Conservation (phyloP, 2,888 invertebrate genomes). For the Leptinotarsa rubiginosa region DNA sequence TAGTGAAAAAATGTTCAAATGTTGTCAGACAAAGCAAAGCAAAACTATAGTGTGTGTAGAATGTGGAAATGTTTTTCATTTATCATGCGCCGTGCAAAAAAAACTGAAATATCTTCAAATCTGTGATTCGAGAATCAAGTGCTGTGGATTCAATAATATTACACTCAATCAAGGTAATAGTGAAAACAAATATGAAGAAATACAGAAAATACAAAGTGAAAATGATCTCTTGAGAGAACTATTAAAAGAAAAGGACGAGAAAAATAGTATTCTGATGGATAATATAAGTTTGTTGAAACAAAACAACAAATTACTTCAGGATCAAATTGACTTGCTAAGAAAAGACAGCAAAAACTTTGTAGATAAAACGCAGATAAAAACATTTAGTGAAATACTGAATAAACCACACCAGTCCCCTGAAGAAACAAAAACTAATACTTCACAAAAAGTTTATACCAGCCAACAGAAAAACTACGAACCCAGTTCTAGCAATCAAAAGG, state of each 20-base stretch:
- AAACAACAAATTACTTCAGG: conserved; percentile 20
- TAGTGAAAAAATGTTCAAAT: conserved; percentile 7
- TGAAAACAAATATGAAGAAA: not conserved
- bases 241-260: conserved; percentile 21
- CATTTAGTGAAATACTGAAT: no score
- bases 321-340: conserved; percentile 4
- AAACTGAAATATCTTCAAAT: conserved; percentile 20
- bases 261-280: conserved; percentile 8
- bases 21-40: conserved; percentile 1
- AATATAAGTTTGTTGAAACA: conserved; percentile 23
- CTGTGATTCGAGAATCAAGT: conserved; percentile 15
- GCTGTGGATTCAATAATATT: conserved; percentile 14
- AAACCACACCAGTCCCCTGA: no score
- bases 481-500: conserved; percentile 21
- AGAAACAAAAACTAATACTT: no score
- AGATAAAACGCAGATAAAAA: no score
- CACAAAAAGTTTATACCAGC: no score
- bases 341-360: no score
- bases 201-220: conserved; percentile 14
- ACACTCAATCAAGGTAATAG: no score
- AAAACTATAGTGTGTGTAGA: conserved; percentile 14
- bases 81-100: conserved; percentile 12
- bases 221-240: conserved; percentile 7
- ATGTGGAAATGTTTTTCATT: conserved; percentile 18
- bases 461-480: conserved; percentile 13